These are phyloP conservation scores for Dendroctonus valens DNA, from an alignment of 1,140 invertebrate species.

Conservation along the genomic window DNA sequence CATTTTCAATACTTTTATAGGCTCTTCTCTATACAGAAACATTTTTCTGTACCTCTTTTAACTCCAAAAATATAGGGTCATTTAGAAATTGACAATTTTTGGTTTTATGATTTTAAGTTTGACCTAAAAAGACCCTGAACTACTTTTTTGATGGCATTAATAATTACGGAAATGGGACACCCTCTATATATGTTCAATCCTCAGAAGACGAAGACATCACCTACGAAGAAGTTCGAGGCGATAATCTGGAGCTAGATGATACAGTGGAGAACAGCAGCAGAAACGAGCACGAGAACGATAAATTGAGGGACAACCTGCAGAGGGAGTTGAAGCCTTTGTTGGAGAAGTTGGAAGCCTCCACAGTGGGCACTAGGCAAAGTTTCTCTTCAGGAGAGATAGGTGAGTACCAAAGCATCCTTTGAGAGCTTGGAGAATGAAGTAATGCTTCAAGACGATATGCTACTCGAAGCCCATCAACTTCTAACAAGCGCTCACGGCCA, in stretches of 20 bases:
- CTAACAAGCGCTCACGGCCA: slow-evolving; percentile 3
- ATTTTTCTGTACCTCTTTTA: not conserved
- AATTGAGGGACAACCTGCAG: not conserved
- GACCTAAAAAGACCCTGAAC: too few species aligned
- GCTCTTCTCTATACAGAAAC: not conserved
- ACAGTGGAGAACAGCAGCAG: not conserved
- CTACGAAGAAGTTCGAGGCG: slow-evolving; percentile 8
- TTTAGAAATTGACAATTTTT: too few species aligned
- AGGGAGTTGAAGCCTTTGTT: too few species aligned
- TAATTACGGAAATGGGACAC: not conserved
- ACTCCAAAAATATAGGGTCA: too few species aligned
- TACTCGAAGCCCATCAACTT: not conserved
- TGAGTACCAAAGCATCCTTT: too few species aligned
- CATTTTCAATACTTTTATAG: not conserved
- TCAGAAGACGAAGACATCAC: slow-evolving; percentile 10
- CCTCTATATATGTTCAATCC: not conserved
- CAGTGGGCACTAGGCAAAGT: too few species aligned
- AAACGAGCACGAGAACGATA: slow-evolving; percentile 10
- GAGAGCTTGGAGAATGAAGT: not conserved
- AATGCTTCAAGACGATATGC: not conserved
- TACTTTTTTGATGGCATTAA: not conserved
- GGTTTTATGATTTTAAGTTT: too few species aligned
- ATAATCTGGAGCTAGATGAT: slow-evolving; percentile 8
- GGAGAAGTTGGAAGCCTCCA: too few species aligned
- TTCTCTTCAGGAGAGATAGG: too few species aligned